phyloP scores from a whole-genome alignment of 1,140 invertebrate genomes.

The Lepidurus couesii region DNA sequence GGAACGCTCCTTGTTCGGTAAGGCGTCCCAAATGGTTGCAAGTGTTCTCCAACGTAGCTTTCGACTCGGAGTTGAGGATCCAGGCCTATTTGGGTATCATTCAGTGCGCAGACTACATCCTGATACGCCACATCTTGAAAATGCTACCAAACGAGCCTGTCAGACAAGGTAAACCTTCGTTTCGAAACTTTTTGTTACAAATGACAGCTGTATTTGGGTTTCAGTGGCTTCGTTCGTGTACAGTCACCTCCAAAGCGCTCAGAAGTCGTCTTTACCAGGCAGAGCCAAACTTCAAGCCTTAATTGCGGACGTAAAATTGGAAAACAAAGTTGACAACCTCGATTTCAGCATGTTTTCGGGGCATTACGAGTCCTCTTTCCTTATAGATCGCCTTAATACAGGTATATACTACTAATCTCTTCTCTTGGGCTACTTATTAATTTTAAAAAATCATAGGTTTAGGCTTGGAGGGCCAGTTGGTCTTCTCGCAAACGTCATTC shows the following conservation, averaged over 20 bases:
- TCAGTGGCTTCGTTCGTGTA: constrained; percentile 87
- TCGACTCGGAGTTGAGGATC: constrained; percentile 79
- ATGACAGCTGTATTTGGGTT: constrained; percentile 39
- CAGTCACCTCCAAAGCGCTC: constrained; percentile 81
- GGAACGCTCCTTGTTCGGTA: constrained; percentile 25
- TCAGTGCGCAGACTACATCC: constrained; percentile 73
- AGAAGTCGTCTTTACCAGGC: constrained; percentile 73
- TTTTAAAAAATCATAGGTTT: constrained; percentile 50
- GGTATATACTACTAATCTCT: constrained; percentile 48
- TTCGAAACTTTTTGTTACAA: neutral
- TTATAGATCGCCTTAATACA: constrained; percentile 77
- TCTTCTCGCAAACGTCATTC: constrained; percentile 85
- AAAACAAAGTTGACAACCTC: constrained; percentile 64
- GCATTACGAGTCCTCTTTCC: constrained; percentile 80
- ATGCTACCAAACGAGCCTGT: constrained; percentile 59
- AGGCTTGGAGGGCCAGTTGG: constrained; percentile 69
- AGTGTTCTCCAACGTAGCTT: constrained; percentile 60
- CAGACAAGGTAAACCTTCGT: constrained; percentile 47
- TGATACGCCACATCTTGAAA: constrained; percentile 62
- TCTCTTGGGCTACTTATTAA: neutral
- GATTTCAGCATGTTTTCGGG: constrained; percentile 82
- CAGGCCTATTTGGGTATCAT: constrained; percentile 81
- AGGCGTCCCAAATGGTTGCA: constrained; percentile 33
- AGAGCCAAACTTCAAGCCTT: constrained; percentile 75
- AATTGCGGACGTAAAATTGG: constrained; percentile 63